Percentiles rank a stretch among this genome's conserved stretches.
Conservation (phyloP, 2,113 vertebrate genomes). For the Motacilla tschutschensis region DNA sequence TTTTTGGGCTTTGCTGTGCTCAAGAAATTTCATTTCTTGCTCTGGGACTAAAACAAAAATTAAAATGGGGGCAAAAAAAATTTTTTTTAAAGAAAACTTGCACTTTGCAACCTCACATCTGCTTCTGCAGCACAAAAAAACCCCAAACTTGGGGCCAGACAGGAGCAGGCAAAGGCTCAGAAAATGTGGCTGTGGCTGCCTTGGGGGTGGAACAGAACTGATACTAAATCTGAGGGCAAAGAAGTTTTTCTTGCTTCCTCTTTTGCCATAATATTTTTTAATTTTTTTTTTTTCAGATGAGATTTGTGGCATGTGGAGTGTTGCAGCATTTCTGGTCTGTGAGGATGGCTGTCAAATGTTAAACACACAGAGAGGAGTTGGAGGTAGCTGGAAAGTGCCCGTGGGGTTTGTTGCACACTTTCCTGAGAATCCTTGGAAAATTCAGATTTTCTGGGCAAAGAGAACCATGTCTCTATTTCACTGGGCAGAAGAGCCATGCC, state of each 20-base stretch:
- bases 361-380: neutral
- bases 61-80: rapidly evolving
- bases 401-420: neutral
- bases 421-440: neutral
- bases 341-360: neutral
- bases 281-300: neutral
- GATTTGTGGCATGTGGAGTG: neutral
- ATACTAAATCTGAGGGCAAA: neutral
- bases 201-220: neutral
- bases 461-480: rapidly evolving
- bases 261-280: neutral
- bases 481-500: neutral
- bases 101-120: neutral
- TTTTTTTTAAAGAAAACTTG: neutral
- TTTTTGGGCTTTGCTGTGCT: neutral
- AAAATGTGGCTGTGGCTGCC: neutral
- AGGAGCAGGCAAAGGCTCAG: neutral
- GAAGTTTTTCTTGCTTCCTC: neutral
- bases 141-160: neutral
- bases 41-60: neutral
- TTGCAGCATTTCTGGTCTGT: neutral
- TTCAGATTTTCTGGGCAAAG: neutral
- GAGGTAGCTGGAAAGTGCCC: neutral
- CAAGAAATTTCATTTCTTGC: neutral
- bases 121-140: neutral